Base-by-base conservation (phyloP, 1,140 invertebrate genomes). In the Tetramorium parvispinum region DNA sequence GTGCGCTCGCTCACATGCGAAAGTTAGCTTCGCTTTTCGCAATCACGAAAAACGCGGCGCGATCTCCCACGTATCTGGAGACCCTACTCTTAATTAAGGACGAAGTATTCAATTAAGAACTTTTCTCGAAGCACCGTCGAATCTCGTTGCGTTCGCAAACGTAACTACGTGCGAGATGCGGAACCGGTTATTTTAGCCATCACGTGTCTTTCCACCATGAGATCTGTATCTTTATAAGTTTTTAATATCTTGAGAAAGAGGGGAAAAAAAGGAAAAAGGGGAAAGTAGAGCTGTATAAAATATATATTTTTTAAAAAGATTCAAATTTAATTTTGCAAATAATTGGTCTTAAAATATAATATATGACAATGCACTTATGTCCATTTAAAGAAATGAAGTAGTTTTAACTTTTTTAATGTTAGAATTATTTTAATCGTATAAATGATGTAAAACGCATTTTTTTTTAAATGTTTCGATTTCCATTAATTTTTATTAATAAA, bases 41-140 rank as follows among this genome's bases (percentile, higher is more conserved):
- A 51, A 86, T 89, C 63, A 40, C 68, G 82, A 78, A 81, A 90
- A 85, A 63, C 51, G 18, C 27, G 53, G 27, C 37, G 71, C 51
- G 71, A 68, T 86, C 53, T 63, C 53, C 46, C 40, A 21, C 18
- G 57, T 66, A 49, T 57, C 68, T 63, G n/a, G n/a, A 61, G 61
- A 51, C 10, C 68, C 21, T 16, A 6, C 73, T 59, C 75, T 87
- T 87, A 87, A 88, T 73, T 66, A 63, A 70, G 51, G 21, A 10
- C 13, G 21, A 81, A 70, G 21, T 51, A 79, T 79, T 86, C 73
- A 53, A 88, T 81, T 75, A 75, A 27, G 43, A 79, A 73, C 63
- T 63, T 87, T 66, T 43, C 46, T 40, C 21, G 10, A 55, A 68
- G 21, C 59, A 2, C 37, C 61, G n/a, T 46, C 68, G 43, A 83